Evolutionary conservation across 2,113 vertebrate genomes (phyloP).

Genomic region (Forbesichthys agassizii): DNA sequence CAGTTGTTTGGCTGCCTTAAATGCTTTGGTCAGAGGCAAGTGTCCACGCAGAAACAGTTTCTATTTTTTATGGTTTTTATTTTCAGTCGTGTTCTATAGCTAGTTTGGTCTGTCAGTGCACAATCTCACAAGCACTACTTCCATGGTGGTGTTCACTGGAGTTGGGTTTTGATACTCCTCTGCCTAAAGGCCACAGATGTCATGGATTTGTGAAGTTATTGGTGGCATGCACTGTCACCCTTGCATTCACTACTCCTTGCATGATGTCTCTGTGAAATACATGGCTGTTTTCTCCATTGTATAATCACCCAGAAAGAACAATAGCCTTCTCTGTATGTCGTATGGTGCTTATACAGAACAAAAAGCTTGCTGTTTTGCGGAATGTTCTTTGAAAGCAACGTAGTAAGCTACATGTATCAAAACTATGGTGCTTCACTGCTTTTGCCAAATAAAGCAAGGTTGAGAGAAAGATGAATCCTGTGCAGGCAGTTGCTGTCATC

Average conservation of each 20-base stretch:
- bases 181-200: constrained; percentile 49
- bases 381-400: constrained; percentile 21
- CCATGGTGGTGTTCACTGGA: constrained; percentile 14
- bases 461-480: too few relatives aligned
- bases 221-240: constrained; percentile 25
- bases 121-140: constrained; percentile 4
- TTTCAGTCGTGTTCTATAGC: constrained; percentile 43
- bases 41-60: constrained; percentile 43
- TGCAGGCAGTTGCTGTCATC: too few relatives aligned
- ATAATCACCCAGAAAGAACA: constrained; percentile 39
- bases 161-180: constrained; percentile 27
- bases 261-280: constrained; percentile 42
- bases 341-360: constrained; percentile 34
- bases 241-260: constrained; percentile 46
- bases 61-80: constrained; percentile 38
- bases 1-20: constrained; percentile 45
- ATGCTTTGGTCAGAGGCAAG: constrained; percentile 37
- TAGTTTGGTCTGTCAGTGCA: constrained; percentile 19
- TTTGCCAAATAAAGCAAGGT: too few relatives aligned
- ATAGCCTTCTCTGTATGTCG: constrained; percentile 52
- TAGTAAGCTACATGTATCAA: background rate
- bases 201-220: constrained; percentile 60
- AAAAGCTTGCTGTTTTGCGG: constrained; percentile 43
- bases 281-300: constrained; percentile 47
- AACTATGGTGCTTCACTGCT: too few relatives aligned